Evolutionary conservation across 2,888 invertebrate species (phyloP), one percentile per base, ranked within the genome.

Genomic region (Drosophila merina): DNA sequence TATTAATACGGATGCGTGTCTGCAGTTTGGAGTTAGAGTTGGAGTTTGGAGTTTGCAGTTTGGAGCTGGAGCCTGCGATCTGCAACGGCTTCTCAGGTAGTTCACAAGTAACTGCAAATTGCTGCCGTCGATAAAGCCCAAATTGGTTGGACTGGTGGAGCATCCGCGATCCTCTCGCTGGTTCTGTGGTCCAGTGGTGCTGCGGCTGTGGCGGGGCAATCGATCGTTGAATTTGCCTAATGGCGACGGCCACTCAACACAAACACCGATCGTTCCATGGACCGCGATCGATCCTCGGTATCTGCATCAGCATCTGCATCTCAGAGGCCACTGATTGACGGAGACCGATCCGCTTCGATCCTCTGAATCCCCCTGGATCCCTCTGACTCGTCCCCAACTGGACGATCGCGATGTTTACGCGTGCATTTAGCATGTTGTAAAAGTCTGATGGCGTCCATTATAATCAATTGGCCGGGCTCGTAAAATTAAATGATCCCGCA

Each of bases 401-500:
- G 42, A 45, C 51, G 47, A 55, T 76, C 76, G 76, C 76, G 75
- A 69, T 81, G 81, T 88, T 88, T 86, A 84, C 77, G 89, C 88
- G 90, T 87, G 82, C 88, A 90, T 88, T 90, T 90, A 89, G 89
- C 90, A 90, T 90, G 89, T 90, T 90, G 89, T 90, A 89, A 89
- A 89, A 88, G 89, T 89, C 89, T 89, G 90, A 89, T 90, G 79
- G 88, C 88, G 86, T 86, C 86, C 90, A 91, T 91, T 91, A 91
- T 91, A 91, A 91, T 91, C 91, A 91, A 91, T 91, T 91, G 90
- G 88, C 88, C 73, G 81, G 88, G 91, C 87, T 91, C 91, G 91
- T 91, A 91, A 91, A 90, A 89, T 89, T 90, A 91, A 91, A 91
- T 89, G 91, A 91, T 91, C 89, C 90, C 89, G 90, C 89, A 88